Conservation (phyloP, 1,140 invertebrate genomes). For the Leptopilina clavipes region DNA sequence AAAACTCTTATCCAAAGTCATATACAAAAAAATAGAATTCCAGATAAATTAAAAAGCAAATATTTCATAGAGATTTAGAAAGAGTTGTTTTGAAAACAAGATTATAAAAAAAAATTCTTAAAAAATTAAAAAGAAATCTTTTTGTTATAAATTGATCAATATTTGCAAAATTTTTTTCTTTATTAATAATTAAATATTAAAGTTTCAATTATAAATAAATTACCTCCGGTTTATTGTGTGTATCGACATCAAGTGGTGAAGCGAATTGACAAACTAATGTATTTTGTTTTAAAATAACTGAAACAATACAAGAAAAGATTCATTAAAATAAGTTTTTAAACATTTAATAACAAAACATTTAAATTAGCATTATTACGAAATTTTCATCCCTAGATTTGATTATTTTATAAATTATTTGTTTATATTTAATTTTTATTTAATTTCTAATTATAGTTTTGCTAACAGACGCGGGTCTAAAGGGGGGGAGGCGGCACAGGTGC, state of each 20-base stretch:
- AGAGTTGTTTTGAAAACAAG: constrained; percentile 43
- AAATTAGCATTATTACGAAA: too few relatives aligned
- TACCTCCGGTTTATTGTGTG: constrained; percentile 97
- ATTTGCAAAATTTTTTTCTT: too few relatives aligned
- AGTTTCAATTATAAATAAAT: constrained; percentile 61
- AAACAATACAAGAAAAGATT: constrained; percentile 66
- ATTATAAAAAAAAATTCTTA: neutral
- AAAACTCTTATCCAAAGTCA: neutral
- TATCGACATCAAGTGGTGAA: constrained; percentile 93
- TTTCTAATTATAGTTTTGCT: too few relatives aligned
- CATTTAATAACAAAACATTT: too few relatives aligned
- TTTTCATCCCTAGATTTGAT: too few relatives aligned
- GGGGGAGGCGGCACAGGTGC: too few relatives aligned
- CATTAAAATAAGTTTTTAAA: constrained; percentile 1
- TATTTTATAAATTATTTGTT: too few relatives aligned
- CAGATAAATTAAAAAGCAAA: neutral
- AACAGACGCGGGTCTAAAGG: too few relatives aligned
- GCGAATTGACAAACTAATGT: constrained; percentile 96
- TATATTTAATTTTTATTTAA: too few relatives aligned
- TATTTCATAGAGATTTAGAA: neutral
- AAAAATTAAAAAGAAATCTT: too few relatives aligned
- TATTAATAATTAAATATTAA: neutral
- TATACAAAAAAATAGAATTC: constrained; percentile 12
- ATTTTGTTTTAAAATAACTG: constrained; percentile 94
- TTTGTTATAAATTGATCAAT: too few relatives aligned